These are phyloP conservation scores for Orthonychiurus folsomi DNA, from an alignment of 2,888 invertebrate genomes.

Conservation along the genomic window DNA sequence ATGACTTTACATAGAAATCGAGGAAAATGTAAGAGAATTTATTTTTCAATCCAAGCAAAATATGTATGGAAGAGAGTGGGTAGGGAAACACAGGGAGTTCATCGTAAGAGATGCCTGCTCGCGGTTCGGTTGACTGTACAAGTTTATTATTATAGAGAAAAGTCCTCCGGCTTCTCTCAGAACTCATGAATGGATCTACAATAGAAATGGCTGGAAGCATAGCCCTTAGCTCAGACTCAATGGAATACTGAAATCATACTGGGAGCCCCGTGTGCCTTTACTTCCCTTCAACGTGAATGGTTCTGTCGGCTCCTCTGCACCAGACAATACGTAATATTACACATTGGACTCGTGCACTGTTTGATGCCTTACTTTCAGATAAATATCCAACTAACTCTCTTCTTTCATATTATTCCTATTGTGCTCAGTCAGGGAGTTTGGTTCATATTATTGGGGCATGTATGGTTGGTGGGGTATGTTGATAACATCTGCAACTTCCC, in stretches of 20 bases:
- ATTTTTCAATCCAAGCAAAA: no score
- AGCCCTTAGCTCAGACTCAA: background rate
- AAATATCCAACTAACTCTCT: constrained; percentile 1
- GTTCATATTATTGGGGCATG: background rate
- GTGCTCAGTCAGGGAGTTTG: background rate
- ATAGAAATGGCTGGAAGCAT: background rate
- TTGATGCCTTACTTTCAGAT: constrained; percentile 6
- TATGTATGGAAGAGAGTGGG: no score
- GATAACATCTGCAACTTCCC: constrained; percentile 35
- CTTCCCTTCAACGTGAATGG: no score
- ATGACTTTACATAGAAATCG: no score
- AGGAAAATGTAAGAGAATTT: no score
- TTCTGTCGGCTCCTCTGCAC: background rate
- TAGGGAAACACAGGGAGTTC: background rate
- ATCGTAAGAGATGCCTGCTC: background rate
- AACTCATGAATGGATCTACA: constrained; percentile 18
- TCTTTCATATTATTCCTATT: constrained; percentile 1
- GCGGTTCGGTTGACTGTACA: constrained; percentile 24
- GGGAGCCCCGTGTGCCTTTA: background rate
- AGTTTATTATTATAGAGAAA: constrained; percentile 40
- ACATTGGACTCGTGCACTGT: background rate
- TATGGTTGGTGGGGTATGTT: constrained; percentile 1
- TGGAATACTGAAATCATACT: background rate
- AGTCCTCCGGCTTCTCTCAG: constrained; percentile 27
- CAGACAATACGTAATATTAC: background rate